Evolutionary conservation across 2,888 invertebrate genomes (phyloP), one percentile per base, ranked within the genome.

Genomic region (Drosophila recens): DNA sequence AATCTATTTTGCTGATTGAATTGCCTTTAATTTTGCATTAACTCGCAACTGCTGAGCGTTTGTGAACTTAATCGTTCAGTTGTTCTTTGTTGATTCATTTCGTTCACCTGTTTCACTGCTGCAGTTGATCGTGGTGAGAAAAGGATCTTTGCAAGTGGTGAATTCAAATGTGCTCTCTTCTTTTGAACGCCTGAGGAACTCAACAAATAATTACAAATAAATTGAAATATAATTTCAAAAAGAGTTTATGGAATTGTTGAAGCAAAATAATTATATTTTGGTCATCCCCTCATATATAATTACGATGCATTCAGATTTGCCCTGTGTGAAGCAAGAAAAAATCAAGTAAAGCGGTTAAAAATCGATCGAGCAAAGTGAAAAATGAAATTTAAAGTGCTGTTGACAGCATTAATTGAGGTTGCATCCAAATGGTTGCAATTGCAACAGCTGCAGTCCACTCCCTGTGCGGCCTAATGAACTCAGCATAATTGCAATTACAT

Each of bases 401-500:
- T 51, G 71, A 59, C 59, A 57, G 66, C 52, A 36, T 77, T 65
- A 77, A 68, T 64, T 49, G 34, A 15, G 11, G 17, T 51, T 59
- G 54, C 63, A 56, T 10, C 20, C 36, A 54, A 46, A 54, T 38
- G 46, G 13, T 36, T 33, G 43, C 45, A 48, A 45, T 42, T 51
- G 56, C 54, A 67, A 30, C 27, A 33, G 30, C 48, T 23, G 46
- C 63, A 42, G 45, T 20, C 36, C 23, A 34, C n/a, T 42, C 43
- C 15, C 30, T 57, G 43, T 38, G n/a, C 70, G 48, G 79, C 77
- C 69, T 83, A 83, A 83, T 83, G 74, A 86, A 79, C 84, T 79
- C 79, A 33, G 61, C 79, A 87, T 87, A 87, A 87, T 87, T 83
- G 87, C 86, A 84, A 78, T 77, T 75, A 79, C 71, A 75, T 71